Evolutionary conservation across 2,888 invertebrate species (phyloP).

Genomic region (Monopis laevigella): DNA sequence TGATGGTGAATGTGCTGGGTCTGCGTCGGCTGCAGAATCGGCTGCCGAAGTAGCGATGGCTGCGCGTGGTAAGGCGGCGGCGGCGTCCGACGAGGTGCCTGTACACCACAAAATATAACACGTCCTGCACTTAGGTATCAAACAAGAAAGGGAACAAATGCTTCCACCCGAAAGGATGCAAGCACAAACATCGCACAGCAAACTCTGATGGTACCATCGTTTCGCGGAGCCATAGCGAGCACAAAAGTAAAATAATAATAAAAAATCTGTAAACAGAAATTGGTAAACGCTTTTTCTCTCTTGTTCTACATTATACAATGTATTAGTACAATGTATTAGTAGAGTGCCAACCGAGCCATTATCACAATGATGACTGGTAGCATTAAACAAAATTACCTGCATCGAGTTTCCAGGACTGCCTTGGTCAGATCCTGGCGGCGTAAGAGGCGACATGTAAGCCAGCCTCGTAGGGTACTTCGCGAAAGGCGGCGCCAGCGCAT

Average conservation of each 20-base stretch:
- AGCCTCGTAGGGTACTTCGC: constrained; percentile 58
- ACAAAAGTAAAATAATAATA: too few species aligned
- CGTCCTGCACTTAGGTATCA: constrained; percentile 1
- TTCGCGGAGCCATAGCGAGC: not conserved
- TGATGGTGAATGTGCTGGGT: constrained; percentile 35
- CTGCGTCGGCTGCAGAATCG: constrained; percentile 30
- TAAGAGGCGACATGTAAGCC: constrained; percentile 84
- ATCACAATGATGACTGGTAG: too few species aligned
- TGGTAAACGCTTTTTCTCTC: not conserved
- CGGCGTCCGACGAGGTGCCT: constrained; percentile 75
- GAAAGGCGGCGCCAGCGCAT: constrained; percentile 35
- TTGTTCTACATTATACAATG: too few species aligned
- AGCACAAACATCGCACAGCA: not conserved
- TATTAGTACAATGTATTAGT: too few species aligned
- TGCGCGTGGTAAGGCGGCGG: constrained; percentile 81
- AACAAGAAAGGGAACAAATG: too few species aligned
- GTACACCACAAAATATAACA: constrained; percentile 30
- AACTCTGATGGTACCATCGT: constrained; percentile 1
- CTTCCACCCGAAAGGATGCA: not conserved
- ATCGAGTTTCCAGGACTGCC: constrained; percentile 81
- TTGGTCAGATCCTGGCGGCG: constrained; percentile 89
- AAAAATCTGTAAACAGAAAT: not conserved
- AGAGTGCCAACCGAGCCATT: too few species aligned
- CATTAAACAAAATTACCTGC: constrained; percentile 46
- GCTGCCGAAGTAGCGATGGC: constrained; percentile 43